Base-by-base conservation (phyloP, 1,140 invertebrate genomes). In the Helicoverpa armigera region DNA sequence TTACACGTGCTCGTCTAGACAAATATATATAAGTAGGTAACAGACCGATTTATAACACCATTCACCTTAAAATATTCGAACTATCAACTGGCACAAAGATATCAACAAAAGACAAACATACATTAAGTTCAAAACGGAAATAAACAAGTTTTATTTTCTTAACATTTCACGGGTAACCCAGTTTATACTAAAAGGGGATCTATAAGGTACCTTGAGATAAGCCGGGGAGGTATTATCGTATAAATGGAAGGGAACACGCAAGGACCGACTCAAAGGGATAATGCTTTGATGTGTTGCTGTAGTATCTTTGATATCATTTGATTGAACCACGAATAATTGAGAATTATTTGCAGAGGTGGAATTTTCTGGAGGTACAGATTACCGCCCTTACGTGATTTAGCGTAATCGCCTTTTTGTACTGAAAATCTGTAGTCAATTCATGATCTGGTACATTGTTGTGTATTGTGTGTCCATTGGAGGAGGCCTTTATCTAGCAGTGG, bases 171-270 rank as follows among this genome's bases (percentile, higher is more conserved):
- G 29, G 51, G 14, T 77, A 56, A 65, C 75, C 75, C 50, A 67
- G 61, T 77, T 77, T 77, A 54, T 56, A 67, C 23, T 76, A 70
- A 51, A 50, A 73, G 74, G 51, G 67, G 70, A 58, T 76, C 50
- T 70, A 75, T 79, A 74, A 65, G 72, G 43, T 72, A 76, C 65
- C 50, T 54, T 23, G 23, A 77, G 67, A 72, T 83, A 77, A 80
- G 73, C 48, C 51, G 12, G 23, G 43, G 31, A 12, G 51, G 56
- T 85, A 85, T 87, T 87, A 88, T 83, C 82, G 78, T 85, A 80
- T 79, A 86, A 88, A 87, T 88, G 84, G 83, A 51, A 82, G 82
- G 79, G 83, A 77, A 80, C 85, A 81, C 74, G 82, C 75, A 56
- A 81, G 56, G 70, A 82, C 75, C 58, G 63, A 78, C 80, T 83